These are phyloP conservation scores for Microctonus aethiopoides DNA, from an alignment of 2,888 invertebrate species.

Conservation along the genomic window DNA sequence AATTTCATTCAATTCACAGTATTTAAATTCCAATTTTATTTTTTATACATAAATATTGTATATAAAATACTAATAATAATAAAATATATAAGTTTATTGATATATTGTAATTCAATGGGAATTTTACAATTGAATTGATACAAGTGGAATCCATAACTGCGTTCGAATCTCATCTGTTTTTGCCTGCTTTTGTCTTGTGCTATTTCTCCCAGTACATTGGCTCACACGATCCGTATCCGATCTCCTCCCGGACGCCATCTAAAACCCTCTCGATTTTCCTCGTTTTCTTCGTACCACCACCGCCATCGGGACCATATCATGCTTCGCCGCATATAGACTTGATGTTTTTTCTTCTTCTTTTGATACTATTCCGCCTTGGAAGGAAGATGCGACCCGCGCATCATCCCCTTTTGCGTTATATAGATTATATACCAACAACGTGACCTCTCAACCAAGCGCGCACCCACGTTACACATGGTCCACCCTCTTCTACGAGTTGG, in stretches of 20 bases:
- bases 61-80: neutral
- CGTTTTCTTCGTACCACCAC: neutral
- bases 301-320: neutral
- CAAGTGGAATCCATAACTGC: neutral
- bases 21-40: neutral
- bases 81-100: neutral
- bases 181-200: neutral
- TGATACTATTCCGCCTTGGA: neutral
- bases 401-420: neutral
- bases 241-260: neutral
- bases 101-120: neutral
- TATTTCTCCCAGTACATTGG: slow-evolving; percentile 11
- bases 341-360: neutral
- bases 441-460: neutral
- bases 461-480: neutral
- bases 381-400: slow-evolving; percentile 1
- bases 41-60: neutral
- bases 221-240: slow-evolving; percentile 23
- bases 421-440: neutral
- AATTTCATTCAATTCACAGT: neutral
- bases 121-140: slow-evolving; percentile 2
- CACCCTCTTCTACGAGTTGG: slow-evolving; percentile 3
- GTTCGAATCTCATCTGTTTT: slow-evolving; percentile 19
- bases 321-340: neutral
- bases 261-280: slow-evolving; percentile 1